Conservation (phyloP, 2,888 invertebrate species). For the Ectobius pallidus region DNA sequence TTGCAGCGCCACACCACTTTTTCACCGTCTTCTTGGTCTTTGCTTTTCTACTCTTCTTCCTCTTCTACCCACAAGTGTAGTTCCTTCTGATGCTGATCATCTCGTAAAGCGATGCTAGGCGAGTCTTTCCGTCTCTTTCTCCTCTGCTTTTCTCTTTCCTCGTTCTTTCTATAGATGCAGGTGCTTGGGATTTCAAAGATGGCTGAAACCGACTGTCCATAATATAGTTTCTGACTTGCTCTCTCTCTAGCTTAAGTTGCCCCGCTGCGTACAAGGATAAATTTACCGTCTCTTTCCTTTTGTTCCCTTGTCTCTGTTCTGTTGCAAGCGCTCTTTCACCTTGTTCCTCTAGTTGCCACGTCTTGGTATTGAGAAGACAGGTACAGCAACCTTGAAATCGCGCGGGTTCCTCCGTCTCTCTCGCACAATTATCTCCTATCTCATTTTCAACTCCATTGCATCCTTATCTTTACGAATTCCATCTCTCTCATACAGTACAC, state of each 20-base stretch:
- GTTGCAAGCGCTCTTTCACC: slow-evolving; percentile 16
- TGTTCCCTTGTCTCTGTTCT: slow-evolving; percentile 26
- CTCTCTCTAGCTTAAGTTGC: slow-evolving; percentile 14
- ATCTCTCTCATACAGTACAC: slow-evolving; percentile 8
- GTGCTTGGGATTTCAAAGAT: slow-evolving; percentile 27
- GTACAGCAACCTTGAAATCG: slow-evolving; percentile 41
- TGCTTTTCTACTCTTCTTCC: background rate
- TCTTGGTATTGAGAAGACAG: slow-evolving; percentile 28
- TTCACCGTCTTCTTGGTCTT: background rate
- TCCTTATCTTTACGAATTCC: background rate
- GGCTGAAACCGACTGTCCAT: slow-evolving; percentile 25
- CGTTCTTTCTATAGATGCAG: background rate
- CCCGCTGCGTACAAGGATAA: slow-evolving; percentile 30
- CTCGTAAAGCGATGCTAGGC: background rate
- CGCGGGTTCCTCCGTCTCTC: slow-evolving; percentile 33
- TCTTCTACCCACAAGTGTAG: background rate
- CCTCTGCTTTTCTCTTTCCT: background rate
- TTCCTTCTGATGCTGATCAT: background rate
- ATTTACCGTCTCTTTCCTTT: slow-evolving; percentile 26
- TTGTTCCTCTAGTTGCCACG: slow-evolving; percentile 22
- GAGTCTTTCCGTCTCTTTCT: background rate
- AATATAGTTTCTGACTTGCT: slow-evolving; percentile 7
- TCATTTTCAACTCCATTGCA: slow-evolving; percentile 11
- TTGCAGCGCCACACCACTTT: slow-evolving; percentile 13
- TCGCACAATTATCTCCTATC: slow-evolving; percentile 27